Evolutionary conservation across 2,888 invertebrate species (phyloP).

Genomic region (Drosophila greeni): DNA sequence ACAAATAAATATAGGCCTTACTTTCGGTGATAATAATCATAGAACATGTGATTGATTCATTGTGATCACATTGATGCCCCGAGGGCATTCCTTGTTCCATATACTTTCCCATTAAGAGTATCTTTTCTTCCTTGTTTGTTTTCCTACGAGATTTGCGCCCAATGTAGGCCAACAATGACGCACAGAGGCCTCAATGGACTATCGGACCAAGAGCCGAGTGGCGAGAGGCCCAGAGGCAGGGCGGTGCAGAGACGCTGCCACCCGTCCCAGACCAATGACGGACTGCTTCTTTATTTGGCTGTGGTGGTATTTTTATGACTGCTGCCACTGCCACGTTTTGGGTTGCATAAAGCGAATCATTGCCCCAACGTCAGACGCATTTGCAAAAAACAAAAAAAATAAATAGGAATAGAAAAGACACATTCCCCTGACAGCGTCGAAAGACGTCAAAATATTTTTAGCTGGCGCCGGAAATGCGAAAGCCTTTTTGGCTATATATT

Average conservation of each 20-base stretch:
- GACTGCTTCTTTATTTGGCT: slow-evolving; percentile 48
- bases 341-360: slow-evolving; percentile 49
- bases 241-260: slow-evolving; percentile 7
- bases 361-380: slow-evolving; percentile 40
- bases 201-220: slow-evolving; percentile 12
- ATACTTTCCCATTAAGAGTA: slow-evolving; percentile 9
- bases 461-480: slow-evolving; percentile 70
- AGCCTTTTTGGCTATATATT: slow-evolving; percentile 46
- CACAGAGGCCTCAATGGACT: slow-evolving; percentile 61
- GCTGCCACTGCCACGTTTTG: slow-evolving; percentile 40
- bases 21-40: neutral
- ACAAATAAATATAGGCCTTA: neutral
- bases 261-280: slow-evolving; percentile 22
- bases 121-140: slow-evolving; percentile 33
- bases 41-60: neutral
- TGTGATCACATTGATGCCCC: neutral
- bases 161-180: slow-evolving; percentile 69
- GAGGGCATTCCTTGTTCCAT: slow-evolving; percentile 15
- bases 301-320: slow-evolving; percentile 27
- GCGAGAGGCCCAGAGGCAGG: slow-evolving; percentile 1
- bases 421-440: slow-evolving; percentile 20
- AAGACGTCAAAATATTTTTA: slow-evolving; percentile 64
- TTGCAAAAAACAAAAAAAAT: slow-evolving; percentile 25
- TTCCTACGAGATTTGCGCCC: slow-evolving; percentile 45
- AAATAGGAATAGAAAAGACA: slow-evolving; percentile 7